phyloP scores from a whole-genome alignment of 1,140 invertebrate species.

The Cydia amplana region DNA sequence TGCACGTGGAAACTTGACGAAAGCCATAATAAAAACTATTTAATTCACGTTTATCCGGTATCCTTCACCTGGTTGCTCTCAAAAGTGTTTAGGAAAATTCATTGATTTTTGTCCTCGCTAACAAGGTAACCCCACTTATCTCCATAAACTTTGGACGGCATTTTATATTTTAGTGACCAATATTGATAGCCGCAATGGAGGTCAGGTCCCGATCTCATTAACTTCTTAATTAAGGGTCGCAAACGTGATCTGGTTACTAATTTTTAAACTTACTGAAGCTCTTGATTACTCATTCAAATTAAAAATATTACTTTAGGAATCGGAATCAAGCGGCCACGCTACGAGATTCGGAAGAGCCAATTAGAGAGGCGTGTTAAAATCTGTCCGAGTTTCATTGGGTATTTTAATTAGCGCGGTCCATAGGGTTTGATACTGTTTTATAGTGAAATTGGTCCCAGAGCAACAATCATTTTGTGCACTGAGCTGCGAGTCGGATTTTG shows the following conservation, averaged over 20 bases:
- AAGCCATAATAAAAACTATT: not conserved
- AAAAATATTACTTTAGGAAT: not conserved
- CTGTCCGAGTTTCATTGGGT: constrained; percentile 50
- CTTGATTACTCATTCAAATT: constrained; percentile 43
- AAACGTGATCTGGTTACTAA: constrained; percentile 61
- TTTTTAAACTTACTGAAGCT: constrained; percentile 46
- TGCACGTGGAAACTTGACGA: not conserved
- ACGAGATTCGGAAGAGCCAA: constrained; percentile 48
- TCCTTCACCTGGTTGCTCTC: constrained; percentile 26
- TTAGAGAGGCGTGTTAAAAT: constrained; percentile 59
- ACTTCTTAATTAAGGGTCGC: constrained; percentile 71
- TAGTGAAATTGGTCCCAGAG: constrained; percentile 56
- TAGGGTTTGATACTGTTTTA: constrained; percentile 44
- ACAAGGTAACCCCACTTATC: constrained; percentile 42
- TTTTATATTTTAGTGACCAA: constrained; percentile 56
- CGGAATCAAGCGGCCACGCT: constrained; percentile 35
- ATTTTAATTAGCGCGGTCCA: constrained; percentile 55
- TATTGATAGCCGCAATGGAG: constrained; percentile 64
- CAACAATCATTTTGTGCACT: constrained; percentile 54
- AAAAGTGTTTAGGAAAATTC: constrained; percentile 41
- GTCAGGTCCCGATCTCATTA: constrained; percentile 67
- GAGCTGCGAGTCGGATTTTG: constrained; percentile 4
- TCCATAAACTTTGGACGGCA: constrained; percentile 40
- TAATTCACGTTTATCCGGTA: not conserved
- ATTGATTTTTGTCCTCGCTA: constrained; percentile 46